A percentile compares a stretch with the other conserved stretches of the same genome.
These are phyloP conservation scores for Muscicapa adusta DNA, from an alignment of 2,113 vertebrate species.

Conservation along the genomic window DNA sequence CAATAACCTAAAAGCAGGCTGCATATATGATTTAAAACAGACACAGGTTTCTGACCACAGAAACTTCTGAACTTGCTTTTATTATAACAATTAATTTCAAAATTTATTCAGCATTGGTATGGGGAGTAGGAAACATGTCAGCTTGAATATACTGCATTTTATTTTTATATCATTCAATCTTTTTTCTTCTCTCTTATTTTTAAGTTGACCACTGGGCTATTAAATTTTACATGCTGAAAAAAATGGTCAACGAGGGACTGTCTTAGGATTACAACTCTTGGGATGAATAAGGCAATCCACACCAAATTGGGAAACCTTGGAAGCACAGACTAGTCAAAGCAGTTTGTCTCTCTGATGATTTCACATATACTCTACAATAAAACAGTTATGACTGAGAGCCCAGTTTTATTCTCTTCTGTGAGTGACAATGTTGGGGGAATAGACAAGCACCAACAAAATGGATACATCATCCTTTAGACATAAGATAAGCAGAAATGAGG, in stretches of 20 bases:
- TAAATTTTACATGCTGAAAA: background rate
- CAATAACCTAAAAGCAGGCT: background rate
- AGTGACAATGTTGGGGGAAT: background rate
- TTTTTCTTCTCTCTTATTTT: background rate
- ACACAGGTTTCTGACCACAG: background rate
- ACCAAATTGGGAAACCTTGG: background rate
- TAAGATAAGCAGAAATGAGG: background rate
- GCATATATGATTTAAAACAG: background rate
- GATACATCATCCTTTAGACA: background rate
- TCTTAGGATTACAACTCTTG: background rate
- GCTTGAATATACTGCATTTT: background rate
- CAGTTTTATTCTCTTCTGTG: background rate
- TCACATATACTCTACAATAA: background rate
- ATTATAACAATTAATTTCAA: background rate
- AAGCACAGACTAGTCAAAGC: background rate
- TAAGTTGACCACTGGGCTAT: background rate
- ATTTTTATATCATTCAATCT: background rate
- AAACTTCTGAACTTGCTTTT: background rate
- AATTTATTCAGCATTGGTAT: background rate
- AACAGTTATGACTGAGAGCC: background rate
- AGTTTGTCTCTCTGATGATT: background rate
- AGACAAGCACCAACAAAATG: background rate
- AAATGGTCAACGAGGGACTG: background rate
- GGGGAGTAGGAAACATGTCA: background rate
- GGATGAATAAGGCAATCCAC: background rate